Evolutionary conservation across 2,888 invertebrate species (phyloP), one percentile per base, ranked within the genome.

Genomic region (Drosophila fulvimacula): DNA sequence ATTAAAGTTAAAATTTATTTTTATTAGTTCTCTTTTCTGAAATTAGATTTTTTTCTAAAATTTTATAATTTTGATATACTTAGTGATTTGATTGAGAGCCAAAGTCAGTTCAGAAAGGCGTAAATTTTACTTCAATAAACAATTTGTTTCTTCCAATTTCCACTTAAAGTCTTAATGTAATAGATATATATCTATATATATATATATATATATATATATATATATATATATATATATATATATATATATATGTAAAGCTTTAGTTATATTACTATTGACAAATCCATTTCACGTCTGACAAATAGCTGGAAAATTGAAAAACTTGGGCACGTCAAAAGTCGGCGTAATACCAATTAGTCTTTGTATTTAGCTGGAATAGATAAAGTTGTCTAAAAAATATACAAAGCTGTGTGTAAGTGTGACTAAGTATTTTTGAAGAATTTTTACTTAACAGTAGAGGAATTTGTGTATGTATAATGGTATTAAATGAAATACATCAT

Each of bases 231-330:
- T 24, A 24, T 27, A 27, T 2, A 2, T 27, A 5, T 27, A 24
- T 24, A 30, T 30, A 9, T 30, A 5, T 38, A 2, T n/a, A 5
- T 4, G 15, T 24, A 44, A 44, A 24, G 44, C 10, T 27, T 17
- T 27, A 27, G n/a, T 17, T 13, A 30, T 32, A 0, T 32, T 13
- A 30, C 6, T 32, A 13, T 32, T 48, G 48, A 48, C 32, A 32
- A 32, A 48, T 32, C 7, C 32, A 19, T 19, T 32, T 32, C 7
- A 48, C 11, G 48, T 6, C 13, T 48, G 30, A 48, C 30, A 48
- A 48, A 48, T 32, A 32, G 48, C 6, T 30, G 30, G 48, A 48
- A 48, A 48, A 48, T 32, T 30, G 48, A 48, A 32, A 48, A 48
- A 48, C 32, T 32, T 19, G 30, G 7, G 11, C 30, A 32, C 30